Evolutionary conservation across 1,140 invertebrate species (phyloP).

Genomic region (Marisa cornuarietis): DNA sequence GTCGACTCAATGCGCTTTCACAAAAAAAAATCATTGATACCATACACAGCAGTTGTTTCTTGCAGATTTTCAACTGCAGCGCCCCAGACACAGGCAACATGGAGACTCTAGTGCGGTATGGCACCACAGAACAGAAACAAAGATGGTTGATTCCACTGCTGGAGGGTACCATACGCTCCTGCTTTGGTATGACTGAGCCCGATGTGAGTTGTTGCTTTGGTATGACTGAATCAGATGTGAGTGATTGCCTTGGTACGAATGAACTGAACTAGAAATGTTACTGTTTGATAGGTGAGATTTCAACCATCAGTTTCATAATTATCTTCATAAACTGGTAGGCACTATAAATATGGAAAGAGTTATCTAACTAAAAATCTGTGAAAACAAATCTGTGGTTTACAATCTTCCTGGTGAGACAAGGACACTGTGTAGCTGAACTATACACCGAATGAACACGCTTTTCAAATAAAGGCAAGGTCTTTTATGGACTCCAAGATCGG

Average conservation of each 20-base stretch:
- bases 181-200: conserved; percentile 69
- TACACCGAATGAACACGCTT: too few relatives aligned
- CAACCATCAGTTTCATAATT: too few relatives aligned
- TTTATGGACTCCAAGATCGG: too few relatives aligned
- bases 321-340: too few relatives aligned
- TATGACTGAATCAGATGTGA: conserved; percentile 67
- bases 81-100: conserved; percentile 70
- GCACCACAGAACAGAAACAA: conserved; percentile 65
- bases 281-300: neutral
- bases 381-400: too few relatives aligned
- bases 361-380: too few relatives aligned
- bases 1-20: too few relatives aligned
- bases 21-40: too few relatives aligned
- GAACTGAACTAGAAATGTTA: conserved; percentile 59
- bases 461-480: too few relatives aligned
- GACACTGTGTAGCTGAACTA: too few relatives aligned
- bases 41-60: neutral
- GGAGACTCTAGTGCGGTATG: conserved; percentile 67
- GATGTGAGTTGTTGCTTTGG: conserved; percentile 48
- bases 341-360: too few relatives aligned
- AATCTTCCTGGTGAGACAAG: too few relatives aligned
- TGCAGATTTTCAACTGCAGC: conserved; percentile 65
- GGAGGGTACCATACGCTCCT: conserved; percentile 65
- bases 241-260: conserved; percentile 60
- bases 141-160: conserved; percentile 64